Evolutionary conservation across 2,113 vertebrate genomes (phyloP).

Genomic region (Acinonyx jubatus): DNA sequence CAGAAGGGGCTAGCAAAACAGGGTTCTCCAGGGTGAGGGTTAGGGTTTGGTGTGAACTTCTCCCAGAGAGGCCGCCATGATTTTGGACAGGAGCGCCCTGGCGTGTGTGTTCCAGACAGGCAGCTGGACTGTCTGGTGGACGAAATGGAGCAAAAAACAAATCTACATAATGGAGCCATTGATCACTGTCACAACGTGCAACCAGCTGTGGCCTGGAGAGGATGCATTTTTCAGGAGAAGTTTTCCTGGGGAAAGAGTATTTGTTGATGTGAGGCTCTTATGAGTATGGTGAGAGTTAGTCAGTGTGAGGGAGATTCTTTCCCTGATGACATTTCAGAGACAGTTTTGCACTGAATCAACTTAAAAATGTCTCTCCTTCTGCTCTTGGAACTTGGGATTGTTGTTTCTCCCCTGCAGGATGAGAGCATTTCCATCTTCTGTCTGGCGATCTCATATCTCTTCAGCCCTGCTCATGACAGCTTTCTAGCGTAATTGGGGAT

Average conservation of each 20-base stretch:
- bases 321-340: constrained; percentile 12
- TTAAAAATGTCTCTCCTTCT: constrained; percentile 39
- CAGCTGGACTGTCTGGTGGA: neutral
- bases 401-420: neutral
- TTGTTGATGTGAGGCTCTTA: neutral
- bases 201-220: constrained; percentile 41
- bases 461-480: neutral
- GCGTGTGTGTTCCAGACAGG: neutral
- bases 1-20: neutral
- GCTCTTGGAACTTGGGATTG: neutral
- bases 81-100: neutral
- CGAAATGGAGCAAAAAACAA: neutral
- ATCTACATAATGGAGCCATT: constrained; percentile 18
- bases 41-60: neutral
- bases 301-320: neutral
- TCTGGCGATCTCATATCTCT: neutral
- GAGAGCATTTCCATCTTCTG: neutral
- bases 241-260: neutral
- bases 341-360: constrained; percentile 31
- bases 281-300: neutral
- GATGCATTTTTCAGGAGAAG: neutral
- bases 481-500: neutral
- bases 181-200: constrained; percentile 58
- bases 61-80: neutral
- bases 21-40: rapidly evolving